A percentile compares a stretch with the other conserved stretches of the same genome.
phyloP scores from a whole-genome alignment of 2,113 vertebrate genomes.

The Dasyornis broadbenti region DNA sequence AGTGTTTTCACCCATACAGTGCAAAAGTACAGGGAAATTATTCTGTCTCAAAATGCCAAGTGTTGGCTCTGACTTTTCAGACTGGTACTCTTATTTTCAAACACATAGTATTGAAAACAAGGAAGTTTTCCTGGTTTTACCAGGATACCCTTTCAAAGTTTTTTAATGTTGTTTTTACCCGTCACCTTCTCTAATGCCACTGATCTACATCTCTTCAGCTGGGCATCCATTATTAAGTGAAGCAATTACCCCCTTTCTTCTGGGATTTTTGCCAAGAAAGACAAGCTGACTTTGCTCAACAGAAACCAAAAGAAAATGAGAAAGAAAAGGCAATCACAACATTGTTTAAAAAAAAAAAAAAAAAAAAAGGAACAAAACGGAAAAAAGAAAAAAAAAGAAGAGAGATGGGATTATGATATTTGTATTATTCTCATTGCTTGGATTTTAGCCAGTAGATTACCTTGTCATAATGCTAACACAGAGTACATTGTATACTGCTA shows the following conservation, averaged over 20 bases:
- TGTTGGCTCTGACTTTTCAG: neutral
- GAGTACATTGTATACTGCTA: neutral
- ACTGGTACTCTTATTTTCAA: neutral
- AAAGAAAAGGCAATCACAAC: neutral
- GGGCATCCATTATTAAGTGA: neutral
- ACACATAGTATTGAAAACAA: neutral
- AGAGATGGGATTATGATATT: neutral
- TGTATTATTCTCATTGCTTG: neutral
- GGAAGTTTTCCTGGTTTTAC: neutral
- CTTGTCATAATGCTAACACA: neutral
- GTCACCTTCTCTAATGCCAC: neutral
- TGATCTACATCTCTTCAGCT: neutral
- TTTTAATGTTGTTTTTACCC: neutral
- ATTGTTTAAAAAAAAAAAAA: neutral
- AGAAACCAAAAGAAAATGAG: neutral
- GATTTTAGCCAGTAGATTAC: neutral
- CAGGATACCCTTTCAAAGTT: neutral
- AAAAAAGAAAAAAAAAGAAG: accelerated
- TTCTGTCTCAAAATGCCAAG: neutral
- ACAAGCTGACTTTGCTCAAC: neutral
- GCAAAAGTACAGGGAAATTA: neutral
- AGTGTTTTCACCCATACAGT: neutral
- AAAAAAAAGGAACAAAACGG: too few relatives aligned
- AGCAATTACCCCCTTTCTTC: neutral
- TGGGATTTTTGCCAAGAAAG: neutral